Percentiles rank a stretch among this genome's conserved stretches.
These are phyloP conservation scores for Lepus europaeus DNA, from an alignment of 2,113 vertebrate genomes.

Conservation along the genomic window DNA sequence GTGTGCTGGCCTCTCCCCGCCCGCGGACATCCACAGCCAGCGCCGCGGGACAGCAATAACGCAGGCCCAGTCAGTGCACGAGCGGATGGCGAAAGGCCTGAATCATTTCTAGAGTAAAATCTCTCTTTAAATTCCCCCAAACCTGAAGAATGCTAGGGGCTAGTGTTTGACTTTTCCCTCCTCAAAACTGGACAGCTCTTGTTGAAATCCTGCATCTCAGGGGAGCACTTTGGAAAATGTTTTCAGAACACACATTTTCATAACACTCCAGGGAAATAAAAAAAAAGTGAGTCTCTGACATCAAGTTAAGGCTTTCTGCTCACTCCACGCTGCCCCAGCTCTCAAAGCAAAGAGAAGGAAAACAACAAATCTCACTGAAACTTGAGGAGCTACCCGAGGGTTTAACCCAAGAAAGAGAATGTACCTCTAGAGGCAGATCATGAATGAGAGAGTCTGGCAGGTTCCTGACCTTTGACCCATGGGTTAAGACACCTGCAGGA, in stretches of 20 bases:
- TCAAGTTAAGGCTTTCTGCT: not conserved
- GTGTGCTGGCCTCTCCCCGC: not conserved
- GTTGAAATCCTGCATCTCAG: not conserved
- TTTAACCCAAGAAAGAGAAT: slow-evolving; percentile 45
- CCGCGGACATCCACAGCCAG: not conserved
- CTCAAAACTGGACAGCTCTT: not conserved
- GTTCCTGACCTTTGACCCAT: no score
- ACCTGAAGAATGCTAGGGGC: not conserved
- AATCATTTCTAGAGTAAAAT: not conserved
- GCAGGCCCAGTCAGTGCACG: not conserved
- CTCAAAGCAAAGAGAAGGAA: not conserved
- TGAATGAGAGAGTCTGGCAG: not conserved
- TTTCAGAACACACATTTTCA: slow-evolving; percentile 61
- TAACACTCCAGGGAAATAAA: slow-evolving; percentile 20
- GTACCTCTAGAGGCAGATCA: not conserved
- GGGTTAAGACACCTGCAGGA: no score
- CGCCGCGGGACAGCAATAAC: no score
- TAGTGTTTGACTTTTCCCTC: not conserved
- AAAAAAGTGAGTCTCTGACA: not conserved
- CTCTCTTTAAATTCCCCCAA: not conserved
- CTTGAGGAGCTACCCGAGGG: not conserved
- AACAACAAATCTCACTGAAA: not conserved
- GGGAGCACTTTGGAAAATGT: slow-evolving; percentile 37
- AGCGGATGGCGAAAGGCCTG: not conserved
- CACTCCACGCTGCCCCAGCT: not conserved